Evolutionary conservation across 1,140 invertebrate species (phyloP), one percentile per base, ranked within the genome.

Genomic region (Papilio polytes): DNA sequence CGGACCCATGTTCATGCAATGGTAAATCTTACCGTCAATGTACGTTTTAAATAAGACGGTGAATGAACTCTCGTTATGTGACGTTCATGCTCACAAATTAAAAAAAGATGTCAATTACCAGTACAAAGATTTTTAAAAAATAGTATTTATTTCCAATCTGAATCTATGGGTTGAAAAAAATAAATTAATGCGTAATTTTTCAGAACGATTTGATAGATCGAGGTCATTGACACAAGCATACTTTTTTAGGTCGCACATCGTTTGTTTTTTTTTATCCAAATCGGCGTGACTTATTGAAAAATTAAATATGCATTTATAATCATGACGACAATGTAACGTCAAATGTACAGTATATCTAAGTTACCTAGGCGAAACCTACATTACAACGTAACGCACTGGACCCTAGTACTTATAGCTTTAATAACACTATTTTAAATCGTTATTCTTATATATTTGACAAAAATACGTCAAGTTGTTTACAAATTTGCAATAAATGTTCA

Each of bases 341-440:
- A 15, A n/a, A 46, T 76, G 74, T 76, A 76, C 46, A 76, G 20
- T 53, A 76, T 78, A 48, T 83, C 86, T 89, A 87, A 82, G 80
- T 87, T 84, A 85, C 74, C 85, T 89, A 89, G 86, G 85, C 82
- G 85, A 85, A 83, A 85, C 82, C 88, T 90, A 89, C 83, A 80
- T 85, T 84, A 84, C 83, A 80, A 81, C 77, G 78, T 84, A 89
- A 87, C 84, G 86, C 83, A 86, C 85, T 91, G 90, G 90, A 91
- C 90, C 89, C 89, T 90, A 91, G 84, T 89, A 89, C 86, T 91
- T 91, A 91, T 79, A 51, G 74, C 44, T 51, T 76, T 76, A 76
- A 76, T 76, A 31, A 76, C 74, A 76, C 44, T 76, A 76, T 70
- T 36, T 70, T 31, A 70, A 76, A 53, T 46, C 12, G 10, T 51